Conservation (phyloP, 2,113 vertebrate species). For the Ptychochromis oligacanthus region DNA sequence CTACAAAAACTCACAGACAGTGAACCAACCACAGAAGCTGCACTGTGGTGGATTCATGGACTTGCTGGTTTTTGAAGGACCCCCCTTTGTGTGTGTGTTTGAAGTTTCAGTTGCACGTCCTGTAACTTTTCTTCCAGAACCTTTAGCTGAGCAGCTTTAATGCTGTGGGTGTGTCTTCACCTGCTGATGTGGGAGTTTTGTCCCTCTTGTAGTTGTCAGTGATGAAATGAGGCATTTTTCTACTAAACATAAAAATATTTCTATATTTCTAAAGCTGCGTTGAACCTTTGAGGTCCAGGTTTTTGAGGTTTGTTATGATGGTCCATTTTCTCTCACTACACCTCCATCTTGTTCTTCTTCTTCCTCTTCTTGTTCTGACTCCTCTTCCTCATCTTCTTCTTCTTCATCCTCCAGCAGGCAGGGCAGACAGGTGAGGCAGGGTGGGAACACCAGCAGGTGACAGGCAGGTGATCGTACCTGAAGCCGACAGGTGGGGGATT, state of each 20-base stretch:
- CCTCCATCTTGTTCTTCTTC: not conserved
- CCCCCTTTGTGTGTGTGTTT: not conserved
- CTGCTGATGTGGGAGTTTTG: not conserved
- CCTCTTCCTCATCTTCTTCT: not conserved
- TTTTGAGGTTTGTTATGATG: too few relatives aligned
- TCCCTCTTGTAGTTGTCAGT: not conserved
- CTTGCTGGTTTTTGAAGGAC: too few relatives aligned
- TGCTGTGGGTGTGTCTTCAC: not conserved
- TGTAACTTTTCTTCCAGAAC: not conserved
- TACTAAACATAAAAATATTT: not conserved
- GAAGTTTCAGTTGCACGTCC: not conserved
- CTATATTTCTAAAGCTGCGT: too few relatives aligned
- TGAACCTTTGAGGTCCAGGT: too few relatives aligned
- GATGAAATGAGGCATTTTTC: not conserved
- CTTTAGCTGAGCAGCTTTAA: not conserved
- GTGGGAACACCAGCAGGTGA: slow-evolving; percentile 16
- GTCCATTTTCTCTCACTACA: not conserved
- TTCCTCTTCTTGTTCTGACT: not conserved
- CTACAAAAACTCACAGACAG: too few relatives aligned
- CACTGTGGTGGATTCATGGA: too few relatives aligned
- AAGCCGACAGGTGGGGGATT: not conserved
- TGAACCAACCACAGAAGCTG: too few relatives aligned
- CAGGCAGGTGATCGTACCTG: not conserved
- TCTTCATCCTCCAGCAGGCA: not conserved
- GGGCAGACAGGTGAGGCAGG: slow-evolving; percentile 12